Evolutionary conservation across 2,113 vertebrate species (phyloP), one percentile per base, ranked within the genome.

Genomic region (Morphnarchus princeps): DNA sequence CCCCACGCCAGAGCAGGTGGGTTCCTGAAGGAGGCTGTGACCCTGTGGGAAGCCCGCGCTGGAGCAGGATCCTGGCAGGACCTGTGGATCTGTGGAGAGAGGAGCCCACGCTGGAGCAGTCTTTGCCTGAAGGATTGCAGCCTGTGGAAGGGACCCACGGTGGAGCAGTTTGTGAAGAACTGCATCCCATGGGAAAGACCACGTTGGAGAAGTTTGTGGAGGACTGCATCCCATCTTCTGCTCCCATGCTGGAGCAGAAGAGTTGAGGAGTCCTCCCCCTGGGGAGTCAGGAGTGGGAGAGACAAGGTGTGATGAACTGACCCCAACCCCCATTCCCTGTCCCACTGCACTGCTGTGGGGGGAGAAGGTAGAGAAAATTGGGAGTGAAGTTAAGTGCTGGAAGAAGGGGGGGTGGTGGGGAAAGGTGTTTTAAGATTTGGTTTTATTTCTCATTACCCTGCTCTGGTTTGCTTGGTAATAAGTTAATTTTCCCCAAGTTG

Each of bases 41-140:
- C 11, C 10, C 7, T 0, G 2, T 22, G n/a, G 12, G 19, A 21
- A 76, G 7, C 16, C 11, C 4, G 1, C 10, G 3, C 4, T 49
- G 21, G 24, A 54, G 31, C 3, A n/a, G 29, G 11, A 34, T 77
- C 55, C 3, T 20, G 36, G 15, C 36, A 38, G 22, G 21, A 20
- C 36, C 20, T 91, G 57, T 14, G 22, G 22, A 49, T 24, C 47
- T 49, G 22, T 24, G 49, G 49, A 49, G 49, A 49, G 49, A 49
- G 49, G 49, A 49, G 22, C 12, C 7, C 22, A 42, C 10, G 7
- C 52, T 59, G 45, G 16, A 66, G 19, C 8, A 24, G 9, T 13
- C 29, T 65, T 21, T 65, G 63, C 21, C 62, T 59, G 31, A 29
- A 52, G 36, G 21, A 42, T 21, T 65, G 18, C 17, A 29, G 4